Evolutionary conservation across 53 echinoderm and acorn worm species (phyloP).

Genomic region (Mesocentrotus franciscanus): DNA sequence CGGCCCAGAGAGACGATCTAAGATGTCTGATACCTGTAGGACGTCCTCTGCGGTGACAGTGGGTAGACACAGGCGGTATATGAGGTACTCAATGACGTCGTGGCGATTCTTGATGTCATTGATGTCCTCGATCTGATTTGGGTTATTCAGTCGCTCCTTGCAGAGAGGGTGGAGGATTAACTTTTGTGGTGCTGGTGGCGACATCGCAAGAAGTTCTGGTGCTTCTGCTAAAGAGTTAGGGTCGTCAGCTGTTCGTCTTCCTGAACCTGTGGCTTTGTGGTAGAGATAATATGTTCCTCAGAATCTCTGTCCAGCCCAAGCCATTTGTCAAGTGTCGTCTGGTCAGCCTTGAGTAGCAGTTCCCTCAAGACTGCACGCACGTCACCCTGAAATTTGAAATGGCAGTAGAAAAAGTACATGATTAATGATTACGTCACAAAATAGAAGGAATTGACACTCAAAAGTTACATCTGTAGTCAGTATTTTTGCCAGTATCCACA

Average conservation of each 20-base stretch:
- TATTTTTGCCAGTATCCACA: no score
- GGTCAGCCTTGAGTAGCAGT: not conserved
- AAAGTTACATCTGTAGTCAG: no score
- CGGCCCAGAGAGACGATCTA: not conserved
- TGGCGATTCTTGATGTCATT: not conserved
- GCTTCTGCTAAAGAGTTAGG: not conserved
- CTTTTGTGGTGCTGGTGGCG: not conserved
- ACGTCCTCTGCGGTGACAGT: constrained; percentile 4
- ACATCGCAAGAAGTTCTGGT: not conserved
- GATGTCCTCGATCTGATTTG: not conserved
- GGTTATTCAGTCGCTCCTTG: not conserved
- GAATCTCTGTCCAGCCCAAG: not conserved
- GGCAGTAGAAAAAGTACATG: no score
- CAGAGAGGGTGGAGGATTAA: not conserved
- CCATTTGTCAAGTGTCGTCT: not conserved
- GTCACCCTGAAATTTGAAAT: not conserved
- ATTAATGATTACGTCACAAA: no score
- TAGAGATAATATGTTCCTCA: not conserved
- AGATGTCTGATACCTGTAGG: not conserved
- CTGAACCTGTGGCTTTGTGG: not conserved
- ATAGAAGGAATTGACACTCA: no score
- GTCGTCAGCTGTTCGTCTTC: not conserved
- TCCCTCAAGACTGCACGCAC: not conserved
- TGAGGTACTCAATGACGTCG: constrained; percentile 39
- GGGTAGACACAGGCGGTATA: constrained; percentile 40